Conservation (phyloP, 2,888 invertebrate species). For the Cremastinae sp. region DNA sequence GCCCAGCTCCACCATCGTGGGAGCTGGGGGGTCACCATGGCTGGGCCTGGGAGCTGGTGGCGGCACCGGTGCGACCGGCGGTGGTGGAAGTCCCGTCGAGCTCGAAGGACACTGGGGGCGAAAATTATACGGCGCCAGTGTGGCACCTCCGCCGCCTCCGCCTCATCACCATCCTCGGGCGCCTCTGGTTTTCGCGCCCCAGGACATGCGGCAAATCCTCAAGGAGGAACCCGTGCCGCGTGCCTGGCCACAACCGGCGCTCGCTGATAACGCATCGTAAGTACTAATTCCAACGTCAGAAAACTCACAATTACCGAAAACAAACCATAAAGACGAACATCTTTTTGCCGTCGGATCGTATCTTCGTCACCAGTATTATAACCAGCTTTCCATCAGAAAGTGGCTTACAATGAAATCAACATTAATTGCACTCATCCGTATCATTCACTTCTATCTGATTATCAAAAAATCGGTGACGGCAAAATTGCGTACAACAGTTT, state of each 20-base stretch:
- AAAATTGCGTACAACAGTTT: neutral
- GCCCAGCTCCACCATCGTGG: constrained; percentile 80
- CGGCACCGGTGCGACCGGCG: constrained; percentile 76
- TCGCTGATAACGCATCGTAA: constrained; percentile 78
- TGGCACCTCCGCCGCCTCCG: constrained; percentile 78
- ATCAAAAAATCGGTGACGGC: no score
- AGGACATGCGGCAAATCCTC: constrained; percentile 79
- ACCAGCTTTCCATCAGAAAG: no score
- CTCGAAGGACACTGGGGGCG: constrained; percentile 79
- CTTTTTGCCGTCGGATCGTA: constrained; percentile 64
- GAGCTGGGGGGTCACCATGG: constrained; percentile 80
- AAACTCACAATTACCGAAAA: neutral
- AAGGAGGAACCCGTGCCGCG: constrained; percentile 79
- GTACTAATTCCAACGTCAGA: constrained; percentile 59
- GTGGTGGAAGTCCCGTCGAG: constrained; percentile 78
- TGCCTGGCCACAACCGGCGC: constrained; percentile 78
- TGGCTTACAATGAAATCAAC: no score
- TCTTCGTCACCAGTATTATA: no score
- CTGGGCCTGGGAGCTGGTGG: constrained; percentile 78
- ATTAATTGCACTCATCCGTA: no score
- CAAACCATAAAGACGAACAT: constrained; percentile 7
- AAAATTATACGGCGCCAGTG: constrained; percentile 78
- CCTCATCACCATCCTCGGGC: constrained; percentile 79
- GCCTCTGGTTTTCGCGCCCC: constrained; percentile 78
- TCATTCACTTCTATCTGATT: no score